A percentile compares a stretch with the other conserved stretches of the same genome.
These are phyloP conservation scores for Strigamia transsilvanica DNA, from an alignment of 2,888 invertebrate species.

Conservation along the genomic window DNA sequence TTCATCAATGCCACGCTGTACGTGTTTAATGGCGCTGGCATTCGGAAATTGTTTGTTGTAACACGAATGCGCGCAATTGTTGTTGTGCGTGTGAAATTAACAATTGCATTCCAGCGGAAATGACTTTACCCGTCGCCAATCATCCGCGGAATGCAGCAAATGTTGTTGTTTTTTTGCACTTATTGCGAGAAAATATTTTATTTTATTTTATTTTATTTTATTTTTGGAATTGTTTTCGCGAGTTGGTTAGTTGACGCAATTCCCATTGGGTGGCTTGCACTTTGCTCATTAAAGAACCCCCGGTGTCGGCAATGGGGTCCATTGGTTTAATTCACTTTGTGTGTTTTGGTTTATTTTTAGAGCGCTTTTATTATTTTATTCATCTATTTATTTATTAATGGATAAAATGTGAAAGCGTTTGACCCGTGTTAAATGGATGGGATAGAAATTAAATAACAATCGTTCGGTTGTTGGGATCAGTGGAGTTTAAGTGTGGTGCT, in stretches of 20 bases:
- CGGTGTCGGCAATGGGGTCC: background rate
- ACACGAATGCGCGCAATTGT: background rate
- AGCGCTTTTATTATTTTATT: background rate
- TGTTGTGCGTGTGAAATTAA: slow-evolving; percentile 1
- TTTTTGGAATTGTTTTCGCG: too few relatives aligned
- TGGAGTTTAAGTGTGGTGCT: too few relatives aligned
- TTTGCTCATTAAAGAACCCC: background rate
- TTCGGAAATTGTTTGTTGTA: slow-evolving; percentile 4
- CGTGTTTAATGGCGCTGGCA: background rate
- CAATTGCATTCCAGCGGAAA: background rate
- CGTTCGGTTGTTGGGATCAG: too few relatives aligned
- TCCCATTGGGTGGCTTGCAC: slow-evolving; percentile 9
- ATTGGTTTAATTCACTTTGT: slow-evolving; percentile 13
- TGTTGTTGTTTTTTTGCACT: too few relatives aligned
- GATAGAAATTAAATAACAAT: too few relatives aligned
- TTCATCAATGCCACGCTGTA: slow-evolving; percentile 6
- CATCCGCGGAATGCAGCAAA: background rate
- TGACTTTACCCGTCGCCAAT: background rate
- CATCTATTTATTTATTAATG: too few relatives aligned
- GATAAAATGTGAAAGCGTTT: too few relatives aligned
- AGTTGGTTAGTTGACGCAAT: background rate
- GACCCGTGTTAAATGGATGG: too few relatives aligned
- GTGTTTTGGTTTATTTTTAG: background rate
- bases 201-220: background rate
- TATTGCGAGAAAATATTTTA: too few relatives aligned